These are phyloP conservation scores for Drosophila paramelanica DNA, from an alignment of 2,888 invertebrate species.

Conservation along the genomic window DNA sequence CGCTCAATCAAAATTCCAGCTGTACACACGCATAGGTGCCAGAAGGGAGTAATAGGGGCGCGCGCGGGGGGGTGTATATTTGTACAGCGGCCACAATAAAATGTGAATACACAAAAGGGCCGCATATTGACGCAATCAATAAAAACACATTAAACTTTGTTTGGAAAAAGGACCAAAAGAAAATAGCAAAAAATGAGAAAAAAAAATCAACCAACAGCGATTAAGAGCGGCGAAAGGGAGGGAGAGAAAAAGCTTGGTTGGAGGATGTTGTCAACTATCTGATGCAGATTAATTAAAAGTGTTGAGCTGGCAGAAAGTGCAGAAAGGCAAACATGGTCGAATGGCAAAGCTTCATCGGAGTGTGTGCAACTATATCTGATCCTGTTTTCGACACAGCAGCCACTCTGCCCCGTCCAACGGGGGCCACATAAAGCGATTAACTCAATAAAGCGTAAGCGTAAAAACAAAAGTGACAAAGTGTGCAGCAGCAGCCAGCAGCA, in stretches of 20 bases:
- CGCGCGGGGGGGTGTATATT: constrained; percentile 19
- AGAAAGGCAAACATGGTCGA: constrained; percentile 63
- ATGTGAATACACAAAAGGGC: constrained; percentile 30
- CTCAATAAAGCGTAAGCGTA: constrained; percentile 74
- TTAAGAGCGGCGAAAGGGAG: constrained; percentile 42
- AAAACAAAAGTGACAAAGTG: constrained; percentile 75
- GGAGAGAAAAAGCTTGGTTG: neutral
- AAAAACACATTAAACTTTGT: constrained; percentile 72
- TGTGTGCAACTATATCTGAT: constrained; percentile 12
- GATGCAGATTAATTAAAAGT: constrained; percentile 71
- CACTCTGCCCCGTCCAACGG: constrained; percentile 19
- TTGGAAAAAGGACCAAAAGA: constrained; percentile 33
- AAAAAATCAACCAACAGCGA: constrained; percentile 13
- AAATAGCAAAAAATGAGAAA: neutral
- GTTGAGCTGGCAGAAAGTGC: constrained; percentile 73
- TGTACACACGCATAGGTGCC: constrained; percentile 21
- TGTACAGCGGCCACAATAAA: constrained; percentile 46
- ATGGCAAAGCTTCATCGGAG: constrained; percentile 19
- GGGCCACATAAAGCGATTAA: constrained; percentile 71
- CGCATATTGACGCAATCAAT: constrained; percentile 60
- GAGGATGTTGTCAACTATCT: constrained; percentile 27
- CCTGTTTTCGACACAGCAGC: neutral
- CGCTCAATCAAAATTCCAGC: constrained; percentile 68
- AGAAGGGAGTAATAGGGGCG: neutral
- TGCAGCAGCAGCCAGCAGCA: constrained; percentile 46